Evolutionary conservation across 2,888 invertebrate genomes (phyloP).

Genomic region (Candidula unifasciata): DNA sequence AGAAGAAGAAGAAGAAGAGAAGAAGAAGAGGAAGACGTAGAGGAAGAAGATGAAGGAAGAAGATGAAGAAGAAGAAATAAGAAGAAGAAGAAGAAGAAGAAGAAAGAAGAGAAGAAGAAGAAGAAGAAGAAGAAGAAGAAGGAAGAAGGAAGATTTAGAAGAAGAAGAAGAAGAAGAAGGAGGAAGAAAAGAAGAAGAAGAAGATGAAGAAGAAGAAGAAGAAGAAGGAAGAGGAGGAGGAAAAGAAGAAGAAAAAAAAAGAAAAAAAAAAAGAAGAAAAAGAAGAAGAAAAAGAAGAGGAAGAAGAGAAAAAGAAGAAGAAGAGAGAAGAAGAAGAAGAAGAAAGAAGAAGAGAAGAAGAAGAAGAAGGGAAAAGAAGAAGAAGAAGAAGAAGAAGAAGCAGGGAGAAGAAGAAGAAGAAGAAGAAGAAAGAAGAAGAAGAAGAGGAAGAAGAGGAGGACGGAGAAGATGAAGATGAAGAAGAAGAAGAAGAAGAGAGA

Average conservation of each 20-base stretch:
- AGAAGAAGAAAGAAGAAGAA: background rate
- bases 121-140: background rate
- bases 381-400: too few relatives aligned
- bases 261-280: background rate
- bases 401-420: background rate
- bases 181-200: too few relatives aligned
- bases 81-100: too few relatives aligned
- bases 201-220: background rate
- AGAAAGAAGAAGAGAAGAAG: background rate
- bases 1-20: background rate
- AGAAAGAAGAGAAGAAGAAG: background rate
- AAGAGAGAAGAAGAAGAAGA: constrained; percentile 1
- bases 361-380: too few relatives aligned
- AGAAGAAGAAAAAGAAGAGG: background rate
- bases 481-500: background rate
- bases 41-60: too few relatives aligned
- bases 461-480: too few relatives aligned
- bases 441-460: too few relatives aligned
- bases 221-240: background rate
- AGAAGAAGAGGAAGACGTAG: constrained; percentile 32
- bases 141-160: too few relatives aligned
- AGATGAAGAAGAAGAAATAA: too few relatives aligned
- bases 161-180: background rate
- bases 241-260: background rate
- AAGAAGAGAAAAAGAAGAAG: background rate